Evolutionary conservation across 2,888 invertebrate genomes (phyloP).

Genomic region (Diadegma fenestrale): DNA sequence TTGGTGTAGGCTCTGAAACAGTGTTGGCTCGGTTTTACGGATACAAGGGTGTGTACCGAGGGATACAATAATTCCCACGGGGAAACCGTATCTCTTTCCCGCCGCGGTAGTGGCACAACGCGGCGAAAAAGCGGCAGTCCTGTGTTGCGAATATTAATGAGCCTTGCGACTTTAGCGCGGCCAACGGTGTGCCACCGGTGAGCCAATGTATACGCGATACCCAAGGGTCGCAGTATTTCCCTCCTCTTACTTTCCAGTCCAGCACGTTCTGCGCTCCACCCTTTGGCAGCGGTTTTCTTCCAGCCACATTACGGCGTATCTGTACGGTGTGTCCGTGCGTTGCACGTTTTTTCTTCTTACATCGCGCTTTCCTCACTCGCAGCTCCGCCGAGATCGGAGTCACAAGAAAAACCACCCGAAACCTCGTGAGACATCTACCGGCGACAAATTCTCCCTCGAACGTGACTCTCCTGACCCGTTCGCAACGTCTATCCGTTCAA

Average conservation of each 20-base stretch:
- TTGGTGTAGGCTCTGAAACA: slow-evolving; percentile 26
- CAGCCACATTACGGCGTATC: slow-evolving; percentile 55
- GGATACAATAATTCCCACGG: slow-evolving; percentile 80
- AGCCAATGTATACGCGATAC: slow-evolving; percentile 52
- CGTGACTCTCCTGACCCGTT: slow-evolving; percentile 11
- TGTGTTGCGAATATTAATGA: slow-evolving; percentile 82
- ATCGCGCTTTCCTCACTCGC: slow-evolving; percentile 29
- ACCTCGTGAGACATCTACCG: slow-evolving; percentile 52
- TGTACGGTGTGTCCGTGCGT: slow-evolving; percentile 25
- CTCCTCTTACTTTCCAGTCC: slow-evolving; percentile 69
- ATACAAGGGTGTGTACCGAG: slow-evolving; percentile 43
- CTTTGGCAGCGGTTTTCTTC: slow-evolving; percentile 73
- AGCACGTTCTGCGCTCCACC: slow-evolving; percentile 73
- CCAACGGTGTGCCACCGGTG: slow-evolving; percentile 15
- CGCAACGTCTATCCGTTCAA: not conserved
- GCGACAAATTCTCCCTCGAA: slow-evolving; percentile 33
- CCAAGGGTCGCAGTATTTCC: slow-evolving; percentile 55
- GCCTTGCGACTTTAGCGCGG: slow-evolving; percentile 64
- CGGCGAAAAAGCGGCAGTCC: slow-evolving; percentile 81
- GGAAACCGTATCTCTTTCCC: slow-evolving; percentile 81
- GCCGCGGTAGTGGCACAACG: slow-evolving; percentile 75
- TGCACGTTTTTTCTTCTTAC: slow-evolving; percentile 21
- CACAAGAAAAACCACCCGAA: slow-evolving; percentile 29
- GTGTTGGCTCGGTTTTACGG: slow-evolving; percentile 48
- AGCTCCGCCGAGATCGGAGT: slow-evolving; percentile 53